A percentile compares a stretch with the other conserved stretches of the same genome.
These are phyloP conservation scores for Ganaspis sp. DNA, from an alignment of 1,140 invertebrate species.

Conservation along the genomic window DNA sequence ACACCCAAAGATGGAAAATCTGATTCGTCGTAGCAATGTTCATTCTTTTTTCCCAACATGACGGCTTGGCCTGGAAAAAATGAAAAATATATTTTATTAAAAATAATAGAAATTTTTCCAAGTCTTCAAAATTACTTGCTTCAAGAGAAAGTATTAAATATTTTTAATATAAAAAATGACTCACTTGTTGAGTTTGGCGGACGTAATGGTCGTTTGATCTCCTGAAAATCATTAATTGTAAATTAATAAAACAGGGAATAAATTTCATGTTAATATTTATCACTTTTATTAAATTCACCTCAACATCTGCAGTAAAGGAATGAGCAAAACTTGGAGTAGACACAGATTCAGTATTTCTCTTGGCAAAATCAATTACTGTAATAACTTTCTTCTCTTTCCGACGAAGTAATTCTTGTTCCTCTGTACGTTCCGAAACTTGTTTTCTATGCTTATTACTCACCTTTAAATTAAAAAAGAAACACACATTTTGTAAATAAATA, in stretches of 20 bases:
- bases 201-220: not conserved
- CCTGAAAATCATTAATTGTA: not conserved
- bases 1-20: not conserved
- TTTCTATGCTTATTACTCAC: conserved; percentile 48
- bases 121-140: no score
- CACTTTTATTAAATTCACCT: not conserved
- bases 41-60: not conserved
- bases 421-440: conserved; percentile 46
- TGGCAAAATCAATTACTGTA: conserved; percentile 44
- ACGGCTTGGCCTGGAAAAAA: not conserved
- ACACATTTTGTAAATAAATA: no score
- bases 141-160: no score
- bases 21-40: not conserved
- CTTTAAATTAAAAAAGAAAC: conserved; percentile 41
- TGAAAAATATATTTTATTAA: not conserved
- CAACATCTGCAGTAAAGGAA: not conserved
- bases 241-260: not conserved
- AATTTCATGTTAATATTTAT: not conserved
- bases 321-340: not conserved
- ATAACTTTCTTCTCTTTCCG: conserved; percentile 38
- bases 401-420: conserved; percentile 45
- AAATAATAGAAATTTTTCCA: no score
- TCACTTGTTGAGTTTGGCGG: not conserved
- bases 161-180: not conserved
- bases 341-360: conserved; percentile 1